These are phyloP conservation scores for Oligia strigilis DNA, from an alignment of 2,888 invertebrate genomes.

Conservation along the genomic window DNA sequence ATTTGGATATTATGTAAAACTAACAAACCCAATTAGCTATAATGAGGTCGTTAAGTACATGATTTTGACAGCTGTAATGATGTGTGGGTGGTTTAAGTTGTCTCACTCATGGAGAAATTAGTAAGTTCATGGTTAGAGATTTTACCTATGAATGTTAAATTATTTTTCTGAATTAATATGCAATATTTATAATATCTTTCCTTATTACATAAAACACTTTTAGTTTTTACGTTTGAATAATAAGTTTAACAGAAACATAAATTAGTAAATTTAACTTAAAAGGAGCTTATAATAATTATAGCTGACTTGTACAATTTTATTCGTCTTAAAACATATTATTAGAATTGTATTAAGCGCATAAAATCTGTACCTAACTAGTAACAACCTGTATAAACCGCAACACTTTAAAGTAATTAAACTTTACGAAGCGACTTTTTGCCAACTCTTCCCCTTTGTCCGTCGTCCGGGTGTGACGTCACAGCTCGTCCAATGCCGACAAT, in stretches of 20 bases:
- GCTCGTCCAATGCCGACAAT: slow-evolving; percentile 66
- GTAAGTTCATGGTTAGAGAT: neutral
- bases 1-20: slow-evolving; percentile 62
- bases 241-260: neutral
- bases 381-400: slow-evolving; percentile 75
- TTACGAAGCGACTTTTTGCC: slow-evolving; percentile 80
- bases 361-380: slow-evolving; percentile 35
- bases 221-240: neutral
- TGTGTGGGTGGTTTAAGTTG: slow-evolving; percentile 43
- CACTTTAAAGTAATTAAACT: slow-evolving; percentile 72
- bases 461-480: slow-evolving; percentile 71
- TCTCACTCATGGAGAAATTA: slow-evolving; percentile 31
- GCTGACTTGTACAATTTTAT: neutral
- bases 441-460: slow-evolving; percentile 77
- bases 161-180: neutral
- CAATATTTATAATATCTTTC: neutral
- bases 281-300: neutral
- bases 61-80: slow-evolving; percentile 57
- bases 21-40: slow-evolving; percentile 59
- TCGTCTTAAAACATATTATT: neutral
- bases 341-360: slow-evolving; percentile 10
- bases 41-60: slow-evolving; percentile 56
- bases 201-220: neutral
- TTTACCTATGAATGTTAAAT: neutral
- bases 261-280: too few species aligned